Evolutionary conservation across 2,797 vertebrate genomes (phyloP).

Genomic region (Nannoperca obscura): DNA sequence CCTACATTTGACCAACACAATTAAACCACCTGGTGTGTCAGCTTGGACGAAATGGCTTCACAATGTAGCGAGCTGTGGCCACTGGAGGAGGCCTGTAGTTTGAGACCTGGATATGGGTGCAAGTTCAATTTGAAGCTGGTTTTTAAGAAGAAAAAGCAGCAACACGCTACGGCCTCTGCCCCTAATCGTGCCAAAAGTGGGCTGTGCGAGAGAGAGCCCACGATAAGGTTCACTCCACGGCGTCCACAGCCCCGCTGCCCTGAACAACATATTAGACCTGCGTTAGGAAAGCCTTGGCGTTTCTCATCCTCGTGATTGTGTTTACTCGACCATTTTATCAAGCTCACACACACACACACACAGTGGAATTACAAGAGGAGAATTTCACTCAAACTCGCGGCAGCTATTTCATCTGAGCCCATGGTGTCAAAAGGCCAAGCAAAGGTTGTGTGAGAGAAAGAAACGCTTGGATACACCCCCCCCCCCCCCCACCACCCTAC

Average conservation of each 20-base stretch:
- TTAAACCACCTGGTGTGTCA: constrained; percentile 84
- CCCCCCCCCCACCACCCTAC: constrained; percentile 35
- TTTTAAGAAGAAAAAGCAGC: constrained; percentile 8
- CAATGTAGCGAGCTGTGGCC: constrained; percentile 57
- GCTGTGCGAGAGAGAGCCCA: constrained; percentile 48
- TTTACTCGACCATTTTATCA: constrained; percentile 55
- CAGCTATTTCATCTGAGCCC: constrained; percentile 48
- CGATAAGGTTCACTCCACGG: constrained; percentile 56
- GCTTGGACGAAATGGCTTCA: constrained; percentile 73
- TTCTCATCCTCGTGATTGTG: constrained; percentile 41
- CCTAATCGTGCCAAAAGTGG: constrained; percentile 45
- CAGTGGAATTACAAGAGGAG: constrained; percentile 31
- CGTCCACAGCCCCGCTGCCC: constrained; percentile 56
- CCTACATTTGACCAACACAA: constrained; percentile 82
- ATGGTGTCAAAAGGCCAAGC: constrained; percentile 80
- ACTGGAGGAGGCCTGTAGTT: constrained; percentile 55
- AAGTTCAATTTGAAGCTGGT: constrained; percentile 45
- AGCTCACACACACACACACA: constrained; percentile 9
- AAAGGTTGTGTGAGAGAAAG: constrained; percentile 75
- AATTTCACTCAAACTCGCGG: constrained; percentile 42
- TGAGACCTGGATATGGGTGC: constrained; percentile 16
- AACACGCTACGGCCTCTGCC: constrained; percentile 26
- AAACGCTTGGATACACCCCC: constrained; percentile 70
- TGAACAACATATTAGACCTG: constrained; percentile 42
- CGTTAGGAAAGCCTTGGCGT: constrained; percentile 19